Base-by-base conservation (phyloP, 2,113 vertebrate genomes). In the Peucedramus taeniatus region DNA sequence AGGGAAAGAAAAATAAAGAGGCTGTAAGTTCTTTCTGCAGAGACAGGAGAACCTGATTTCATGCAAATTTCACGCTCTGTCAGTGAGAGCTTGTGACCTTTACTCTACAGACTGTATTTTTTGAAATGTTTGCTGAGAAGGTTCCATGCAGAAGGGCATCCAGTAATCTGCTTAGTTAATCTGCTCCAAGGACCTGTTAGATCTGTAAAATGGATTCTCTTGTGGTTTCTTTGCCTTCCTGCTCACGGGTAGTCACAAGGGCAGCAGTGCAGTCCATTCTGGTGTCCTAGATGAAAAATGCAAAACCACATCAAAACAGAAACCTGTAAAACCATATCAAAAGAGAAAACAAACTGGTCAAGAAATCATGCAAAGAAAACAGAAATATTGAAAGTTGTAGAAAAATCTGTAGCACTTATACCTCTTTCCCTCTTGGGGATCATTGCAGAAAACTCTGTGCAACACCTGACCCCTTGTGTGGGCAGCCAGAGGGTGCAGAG, bases 251-350 rank as follows among this genome's bases (percentile, higher is more conserved):
- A 61, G 53, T 26, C 44, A 28, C 1, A 4, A 64, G 63, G 23
- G 35, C 42, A 15, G 51, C 60, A 50, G 15, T 6, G 9, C 3
- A 1, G 9, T 54, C 53, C 37, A 4, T 70, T 50, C 57, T 37
- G 37, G 15, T 57, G 26, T 65, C 59, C 45, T 13, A n/a, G 23
- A 37, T 72, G 65, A 74, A 81, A 42, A 18, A 11, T 0, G 0
- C 33, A 50, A 80, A 82, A 37, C 30, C 24, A 28, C 27, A 64
- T 51, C 12, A 66, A 42, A 81, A 63, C 31, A n/a, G 63, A 83
- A 83, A 31, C 19, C 6, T 0, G 0, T 49, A 53, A 71, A 66
- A 26, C n/a, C 35, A 17, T 35, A 53, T 35, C 8, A 50, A 51
- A 85, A 86, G 13, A 37, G 21, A 24, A 54, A 64, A 77, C 5